Evolutionary conservation across 2,888 invertebrate genomes (phyloP).

Genomic region (Coleophora deauratella): DNA sequence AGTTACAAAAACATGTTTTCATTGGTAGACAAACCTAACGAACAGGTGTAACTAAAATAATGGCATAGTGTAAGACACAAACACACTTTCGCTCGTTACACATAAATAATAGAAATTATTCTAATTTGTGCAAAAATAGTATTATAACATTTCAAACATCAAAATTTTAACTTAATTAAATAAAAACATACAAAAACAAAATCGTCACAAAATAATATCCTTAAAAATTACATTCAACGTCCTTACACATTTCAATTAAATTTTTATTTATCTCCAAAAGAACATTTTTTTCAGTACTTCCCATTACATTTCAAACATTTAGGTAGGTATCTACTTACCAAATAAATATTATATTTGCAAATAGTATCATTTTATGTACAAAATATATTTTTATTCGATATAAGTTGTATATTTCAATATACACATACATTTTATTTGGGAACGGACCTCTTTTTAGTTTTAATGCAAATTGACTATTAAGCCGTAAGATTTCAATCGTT

Average conservation of each 20-base stretch:
- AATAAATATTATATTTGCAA: slow-evolving; percentile 27
- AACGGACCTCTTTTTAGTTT: slow-evolving; percentile 1
- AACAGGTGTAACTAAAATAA: too few species aligned
- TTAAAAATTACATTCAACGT: slow-evolving; percentile 16
- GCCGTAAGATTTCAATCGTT: slow-evolving; percentile 24
- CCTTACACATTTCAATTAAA: slow-evolving; percentile 9
- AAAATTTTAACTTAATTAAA: neutral
- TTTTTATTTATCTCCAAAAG: too few species aligned
- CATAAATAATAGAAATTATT: neutral
- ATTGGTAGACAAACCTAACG: too few species aligned
- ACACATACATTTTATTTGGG: neutral
- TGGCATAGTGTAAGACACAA: too few species aligned
- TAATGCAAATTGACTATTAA: too few species aligned
- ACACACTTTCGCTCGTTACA: too few species aligned
- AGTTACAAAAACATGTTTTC: too few species aligned
- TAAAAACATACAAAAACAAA: neutral
- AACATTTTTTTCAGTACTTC: too few species aligned
- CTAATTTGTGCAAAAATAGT: slow-evolving; percentile 5
- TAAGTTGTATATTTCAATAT: slow-evolving; percentile 20
- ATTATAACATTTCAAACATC: neutral
- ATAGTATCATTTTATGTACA: slow-evolving; percentile 40
- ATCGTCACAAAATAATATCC: neutral
- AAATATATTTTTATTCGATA: slow-evolving; percentile 41
- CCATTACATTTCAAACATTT: slow-evolving; percentile 10
- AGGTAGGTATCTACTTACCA: slow-evolving; percentile 29